Conservation (phyloP, 2,888 invertebrate genomes). For the Perithous albicinctus region DNA sequence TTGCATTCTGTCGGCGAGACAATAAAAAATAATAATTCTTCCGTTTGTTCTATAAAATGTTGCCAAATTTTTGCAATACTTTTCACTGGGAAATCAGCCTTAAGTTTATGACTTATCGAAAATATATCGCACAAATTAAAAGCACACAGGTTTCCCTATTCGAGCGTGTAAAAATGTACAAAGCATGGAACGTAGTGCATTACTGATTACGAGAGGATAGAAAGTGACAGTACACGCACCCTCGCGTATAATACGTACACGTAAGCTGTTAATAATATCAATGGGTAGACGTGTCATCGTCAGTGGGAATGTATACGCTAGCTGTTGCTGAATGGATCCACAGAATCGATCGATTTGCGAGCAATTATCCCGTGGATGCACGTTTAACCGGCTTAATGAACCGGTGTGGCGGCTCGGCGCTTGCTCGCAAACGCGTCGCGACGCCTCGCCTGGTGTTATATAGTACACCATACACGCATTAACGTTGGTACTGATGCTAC, state of each 20-base stretch:
- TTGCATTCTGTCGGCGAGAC: too few relatives aligned
- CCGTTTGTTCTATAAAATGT: too few relatives aligned
- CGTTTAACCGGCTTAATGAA: constrained; percentile 78
- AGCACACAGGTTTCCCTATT: not conserved
- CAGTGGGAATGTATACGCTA: constrained; percentile 9
- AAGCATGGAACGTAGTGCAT: not conserved
- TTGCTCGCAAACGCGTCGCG: constrained; percentile 68
- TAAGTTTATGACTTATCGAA: not conserved
- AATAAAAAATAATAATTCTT: too few relatives aligned
- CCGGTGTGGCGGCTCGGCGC: constrained; percentile 70
- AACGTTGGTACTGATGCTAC: constrained; percentile 58
- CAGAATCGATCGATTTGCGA: constrained; percentile 68
- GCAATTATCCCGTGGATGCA: constrained; percentile 71
- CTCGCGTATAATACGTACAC: constrained; percentile 7
- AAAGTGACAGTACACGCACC: constrained; percentile 15
- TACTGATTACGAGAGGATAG: not conserved
- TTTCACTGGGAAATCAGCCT: not conserved
- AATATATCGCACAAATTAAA: not conserved
- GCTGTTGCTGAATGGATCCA: constrained; percentile 47
- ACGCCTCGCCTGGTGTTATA: constrained; percentile 58
- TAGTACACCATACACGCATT: constrained; percentile 53
- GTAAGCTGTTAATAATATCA: constrained; percentile 54
- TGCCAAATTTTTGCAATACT: too few relatives aligned
- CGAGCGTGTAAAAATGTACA: not conserved
- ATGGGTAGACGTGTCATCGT: constrained; percentile 34